Evolutionary conservation across 1,140 invertebrate genomes (phyloP).

Genomic region (Fopius arisanus): DNA sequence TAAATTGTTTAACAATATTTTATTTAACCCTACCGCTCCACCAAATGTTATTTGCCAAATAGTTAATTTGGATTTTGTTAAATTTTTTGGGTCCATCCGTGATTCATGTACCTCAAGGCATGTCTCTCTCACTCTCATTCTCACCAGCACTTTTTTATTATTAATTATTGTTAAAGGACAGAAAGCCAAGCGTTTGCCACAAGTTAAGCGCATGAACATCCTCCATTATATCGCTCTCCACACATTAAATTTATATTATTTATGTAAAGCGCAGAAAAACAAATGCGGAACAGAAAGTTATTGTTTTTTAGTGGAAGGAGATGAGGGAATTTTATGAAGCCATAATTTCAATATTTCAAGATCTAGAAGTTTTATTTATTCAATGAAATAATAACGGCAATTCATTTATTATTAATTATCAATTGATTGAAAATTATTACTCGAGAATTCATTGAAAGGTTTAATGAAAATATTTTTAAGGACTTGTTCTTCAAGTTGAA

Average conservation of each 20-base stretch:
- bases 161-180: neutral
- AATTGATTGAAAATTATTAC: too few relatives aligned
- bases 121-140: neutral
- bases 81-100: conserved; percentile 14
- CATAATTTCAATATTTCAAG: too few relatives aligned
- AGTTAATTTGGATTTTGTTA: neutral
- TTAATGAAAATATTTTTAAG: too few relatives aligned
- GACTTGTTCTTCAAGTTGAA: too few relatives aligned
- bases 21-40: conserved; percentile 46
- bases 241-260: neutral
- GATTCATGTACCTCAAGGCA: neutral
- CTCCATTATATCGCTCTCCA: neutral
- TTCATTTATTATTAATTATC: too few relatives aligned
- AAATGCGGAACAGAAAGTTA: too few relatives aligned
- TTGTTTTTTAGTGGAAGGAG: too few relatives aligned
- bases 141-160: neutral
- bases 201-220: neutral
- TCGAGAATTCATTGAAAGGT: too few relatives aligned
- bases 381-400: too few relatives aligned
- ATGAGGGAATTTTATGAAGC: too few relatives aligned
- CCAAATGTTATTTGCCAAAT: conserved; percentile 26
- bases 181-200: conserved; percentile 2
- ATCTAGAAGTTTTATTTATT: too few relatives aligned
- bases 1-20: neutral
- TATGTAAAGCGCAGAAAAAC: neutral